Base-by-base conservation (phyloP, 2,797 vertebrate genomes). In the Hippocampus kuda region DNA sequence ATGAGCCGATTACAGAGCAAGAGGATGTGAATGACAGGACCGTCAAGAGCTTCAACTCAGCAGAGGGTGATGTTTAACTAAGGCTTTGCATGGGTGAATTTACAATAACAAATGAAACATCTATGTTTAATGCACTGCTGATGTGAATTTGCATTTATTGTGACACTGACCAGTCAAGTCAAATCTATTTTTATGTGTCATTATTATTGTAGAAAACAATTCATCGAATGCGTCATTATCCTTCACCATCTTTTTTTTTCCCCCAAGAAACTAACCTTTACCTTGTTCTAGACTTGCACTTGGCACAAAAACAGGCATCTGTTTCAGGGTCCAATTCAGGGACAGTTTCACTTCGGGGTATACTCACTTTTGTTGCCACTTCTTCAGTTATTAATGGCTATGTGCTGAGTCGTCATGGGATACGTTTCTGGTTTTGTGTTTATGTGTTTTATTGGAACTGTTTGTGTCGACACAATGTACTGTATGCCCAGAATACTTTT, bases 1-100 rank as follows among this genome's bases (percentile, higher is more conserved):
- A 83, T 0, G 83, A 91, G 15, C 89, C 74, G 0, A 59, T 85
- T 71, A 91, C 90, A 0, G 79, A 90, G 64, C 91, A 89, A 48
- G 89, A 92, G 63, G 88, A 91, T 0, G 67, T 89, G 46, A 86
- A 77, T 18, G 67, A 81, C 6, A 77, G 75, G 20, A 66, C 56
- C 38, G 62, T 26, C 38, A 83, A 74, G 79, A 74, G 84, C 76
- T 68, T 76, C 67, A 83, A 66, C 26, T 68, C 79, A 57, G 75
- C 77, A n/a, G 79, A 83, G 41, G 73, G 74, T 0, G 71, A 84
- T 6, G 67, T 83, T 72, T 83, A 79, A 75, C 30, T 8, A 66
- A 65, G 9, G 6, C 1, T 51, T 11, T 22, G 22, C 57, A 16
- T 27, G 24, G 38, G 24, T 69, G 61, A 54, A n/a, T 69, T 61